phyloP scores from a whole-genome alignment of 2,888 invertebrate genomes.

The Pristionchus maxplancki region DNA sequence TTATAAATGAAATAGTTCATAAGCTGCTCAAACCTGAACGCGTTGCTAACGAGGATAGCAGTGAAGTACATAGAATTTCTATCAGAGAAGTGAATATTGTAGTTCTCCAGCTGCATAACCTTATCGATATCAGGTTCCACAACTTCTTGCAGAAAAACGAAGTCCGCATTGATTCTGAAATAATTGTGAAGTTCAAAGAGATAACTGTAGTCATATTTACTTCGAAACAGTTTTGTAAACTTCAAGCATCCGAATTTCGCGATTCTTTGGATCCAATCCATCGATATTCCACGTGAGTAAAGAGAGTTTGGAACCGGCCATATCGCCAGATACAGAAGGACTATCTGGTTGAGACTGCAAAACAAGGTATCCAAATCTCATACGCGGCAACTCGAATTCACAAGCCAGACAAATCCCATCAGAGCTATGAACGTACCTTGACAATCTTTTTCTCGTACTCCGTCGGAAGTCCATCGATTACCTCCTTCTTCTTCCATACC shows the following conservation, averaged over 20 bases:
- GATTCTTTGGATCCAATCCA: conserved; percentile 81
- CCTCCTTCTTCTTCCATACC: too few relatives aligned
- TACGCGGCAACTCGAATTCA: too few relatives aligned
- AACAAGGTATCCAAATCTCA: too few relatives aligned
- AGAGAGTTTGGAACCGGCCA: too few relatives aligned
- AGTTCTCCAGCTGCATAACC: conserved; percentile 78
- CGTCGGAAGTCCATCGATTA: conserved; percentile 62
- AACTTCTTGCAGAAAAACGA: conserved; percentile 83
- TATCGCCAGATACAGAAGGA: too few relatives aligned
- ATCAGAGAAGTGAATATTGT: conserved; percentile 78
- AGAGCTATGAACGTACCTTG: conserved; percentile 53
- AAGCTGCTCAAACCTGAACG: conserved; percentile 59
- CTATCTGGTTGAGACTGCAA: too few relatives aligned
- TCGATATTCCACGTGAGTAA: conserved; percentile 83
- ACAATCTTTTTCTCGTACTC: conserved; percentile 68
- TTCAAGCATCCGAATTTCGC: conserved; percentile 80
- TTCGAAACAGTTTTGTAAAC: conserved; percentile 79
- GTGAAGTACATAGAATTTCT: conserved; percentile 76
- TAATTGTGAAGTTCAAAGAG: not conserved
- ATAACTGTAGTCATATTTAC: conserved; percentile 12
- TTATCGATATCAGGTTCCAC: conserved; percentile 79
- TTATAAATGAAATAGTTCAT: not conserved
- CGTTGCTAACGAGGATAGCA: conserved; percentile 71
- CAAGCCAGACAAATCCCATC: too few relatives aligned
- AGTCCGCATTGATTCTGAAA: conserved; percentile 81